Evolutionary conservation across 2,888 invertebrate species (phyloP).

Genomic region (Microplitis deprimator): DNA sequence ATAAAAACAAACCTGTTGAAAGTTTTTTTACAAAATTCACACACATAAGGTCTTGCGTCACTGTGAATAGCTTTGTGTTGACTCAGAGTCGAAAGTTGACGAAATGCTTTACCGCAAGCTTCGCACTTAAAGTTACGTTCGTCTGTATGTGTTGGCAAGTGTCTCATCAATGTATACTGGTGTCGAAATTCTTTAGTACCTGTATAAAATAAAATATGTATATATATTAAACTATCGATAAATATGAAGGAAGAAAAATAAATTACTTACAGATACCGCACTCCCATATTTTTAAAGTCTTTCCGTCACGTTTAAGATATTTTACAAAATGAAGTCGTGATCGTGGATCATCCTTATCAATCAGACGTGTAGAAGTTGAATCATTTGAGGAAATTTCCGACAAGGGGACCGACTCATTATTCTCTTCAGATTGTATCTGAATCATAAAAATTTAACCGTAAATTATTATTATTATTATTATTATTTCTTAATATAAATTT

Average conservation of each 20-base stretch:
- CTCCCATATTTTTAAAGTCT: slow-evolving; percentile 81
- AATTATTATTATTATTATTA: neutral
- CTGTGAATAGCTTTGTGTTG: slow-evolving; percentile 87
- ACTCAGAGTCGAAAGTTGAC: slow-evolving; percentile 82
- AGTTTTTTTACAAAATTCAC: slow-evolving; percentile 83
- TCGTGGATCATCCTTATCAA: slow-evolving; percentile 76
- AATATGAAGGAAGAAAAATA: neutral
- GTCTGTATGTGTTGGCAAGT: slow-evolving; percentile 83
- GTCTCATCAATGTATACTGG: slow-evolving; percentile 83
- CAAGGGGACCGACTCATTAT: slow-evolving; percentile 8
- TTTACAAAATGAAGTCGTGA: slow-evolving; percentile 79
- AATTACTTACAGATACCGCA: slow-evolving; percentile 81
- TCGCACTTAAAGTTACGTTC: slow-evolving; percentile 84
- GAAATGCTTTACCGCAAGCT: slow-evolving; percentile 82
- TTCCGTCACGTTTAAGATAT: slow-evolving; percentile 79
- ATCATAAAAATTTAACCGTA: slow-evolving; percentile 8
- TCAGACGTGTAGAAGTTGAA: slow-evolving; percentile 56
- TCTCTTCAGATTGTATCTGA: slow-evolving; percentile 19
- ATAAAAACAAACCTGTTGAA: slow-evolving; percentile 75
- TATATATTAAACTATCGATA: neutral
- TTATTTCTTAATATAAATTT: too few species aligned
- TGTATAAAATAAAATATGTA: slow-evolving; percentile 56
- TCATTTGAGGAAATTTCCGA: slow-evolving; percentile 45
- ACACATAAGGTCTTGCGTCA: slow-evolving; percentile 81
- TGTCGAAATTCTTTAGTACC: slow-evolving; percentile 83